Evolutionary conservation across 2,888 invertebrate genomes (phyloP), one percentile per base, ranked within the genome.

Genomic region (Apomyelois bistriatella): DNA sequence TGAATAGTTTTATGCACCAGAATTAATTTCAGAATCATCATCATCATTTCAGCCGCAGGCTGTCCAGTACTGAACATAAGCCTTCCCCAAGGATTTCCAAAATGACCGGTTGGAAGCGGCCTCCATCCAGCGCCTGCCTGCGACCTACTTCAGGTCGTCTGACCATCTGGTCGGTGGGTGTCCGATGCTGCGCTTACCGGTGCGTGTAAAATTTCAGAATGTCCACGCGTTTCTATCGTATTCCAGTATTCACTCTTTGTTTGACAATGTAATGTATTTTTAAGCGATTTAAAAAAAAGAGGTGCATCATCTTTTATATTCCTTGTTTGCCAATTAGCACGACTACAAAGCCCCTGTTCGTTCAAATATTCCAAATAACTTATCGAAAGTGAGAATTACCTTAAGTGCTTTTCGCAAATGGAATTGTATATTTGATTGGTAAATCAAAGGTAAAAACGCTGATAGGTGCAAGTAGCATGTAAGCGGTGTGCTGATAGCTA

Each of bases 251-350:
- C 55, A 54, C 48, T 73, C 74, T 75, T 77, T 79, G 74, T 80
- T 79, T 79, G 71, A 71, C 69, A 68, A 69, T 65, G 61, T 80
- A 76, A 83, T 81, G 81, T 82, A 75, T 79, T 83, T 82, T 82
- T 79, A 81, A 83, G 71, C 72, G 77, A 75, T 79, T 56, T 73
- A 68, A 62, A 77, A 76, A 76, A 32, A 32, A 76, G 64, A 74
- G 68, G 69, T 68, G 68, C 62, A 63, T 67, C 61, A 68, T 59
- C 61, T 35, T 55, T 54, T 58, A 56, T 58, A 63, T 58, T 49
- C 57, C 55, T 60, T 50, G 60, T 65, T 68, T 68, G 67, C 67
- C 82, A 83, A 84, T 85, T 85, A 85, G 74, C 74, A 73, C 67
- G 61, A 57, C 54, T 62, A 59, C 57, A 59, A 61, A 59, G 55